phyloP scores from a whole-genome alignment of 2,888 invertebrate species.

The Perithous albicinctus region DNA sequence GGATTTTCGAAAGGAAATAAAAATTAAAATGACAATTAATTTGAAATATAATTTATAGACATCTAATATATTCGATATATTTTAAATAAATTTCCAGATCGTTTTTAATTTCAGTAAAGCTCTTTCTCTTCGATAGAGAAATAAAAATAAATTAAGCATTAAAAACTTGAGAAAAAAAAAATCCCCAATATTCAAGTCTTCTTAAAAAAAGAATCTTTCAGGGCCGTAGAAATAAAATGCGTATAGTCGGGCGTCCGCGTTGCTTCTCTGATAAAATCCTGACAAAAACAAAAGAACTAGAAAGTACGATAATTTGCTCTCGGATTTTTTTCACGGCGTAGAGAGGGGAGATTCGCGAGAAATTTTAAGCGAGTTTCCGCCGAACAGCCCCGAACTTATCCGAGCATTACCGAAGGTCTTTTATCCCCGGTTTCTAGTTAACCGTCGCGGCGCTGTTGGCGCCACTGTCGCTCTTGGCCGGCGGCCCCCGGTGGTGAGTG shows the following conservation, averaged over 20 bases:
- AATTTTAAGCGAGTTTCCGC: conserved; percentile 66
- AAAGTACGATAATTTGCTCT: no score
- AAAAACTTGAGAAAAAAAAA: no score
- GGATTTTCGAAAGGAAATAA: no score
- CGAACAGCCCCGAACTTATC: conserved; percentile 66
- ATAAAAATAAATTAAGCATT: no score
- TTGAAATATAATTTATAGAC: no score
- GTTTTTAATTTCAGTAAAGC: no score
- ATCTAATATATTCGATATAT: no score
- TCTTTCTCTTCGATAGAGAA: no score
- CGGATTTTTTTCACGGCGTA: not conserved
- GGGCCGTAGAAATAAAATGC: not conserved
- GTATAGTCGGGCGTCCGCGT: not conserved
- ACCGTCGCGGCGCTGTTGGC: not conserved
- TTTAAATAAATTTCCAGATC: no score
- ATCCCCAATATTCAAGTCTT: no score
- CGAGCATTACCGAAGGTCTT: conserved; percentile 63
- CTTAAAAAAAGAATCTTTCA: not conserved
- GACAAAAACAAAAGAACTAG: conserved; percentile 29
- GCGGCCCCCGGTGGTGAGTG: conserved; percentile 27
- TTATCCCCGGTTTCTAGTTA: conserved; percentile 24
- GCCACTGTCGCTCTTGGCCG: conserved; percentile 34
- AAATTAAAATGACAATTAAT: no score
- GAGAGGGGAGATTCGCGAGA: conserved; percentile 39
- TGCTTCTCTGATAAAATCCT: conserved; percentile 16